Conservation (phyloP, 2,113 vertebrate species). For the Delphinus delphis region DNA sequence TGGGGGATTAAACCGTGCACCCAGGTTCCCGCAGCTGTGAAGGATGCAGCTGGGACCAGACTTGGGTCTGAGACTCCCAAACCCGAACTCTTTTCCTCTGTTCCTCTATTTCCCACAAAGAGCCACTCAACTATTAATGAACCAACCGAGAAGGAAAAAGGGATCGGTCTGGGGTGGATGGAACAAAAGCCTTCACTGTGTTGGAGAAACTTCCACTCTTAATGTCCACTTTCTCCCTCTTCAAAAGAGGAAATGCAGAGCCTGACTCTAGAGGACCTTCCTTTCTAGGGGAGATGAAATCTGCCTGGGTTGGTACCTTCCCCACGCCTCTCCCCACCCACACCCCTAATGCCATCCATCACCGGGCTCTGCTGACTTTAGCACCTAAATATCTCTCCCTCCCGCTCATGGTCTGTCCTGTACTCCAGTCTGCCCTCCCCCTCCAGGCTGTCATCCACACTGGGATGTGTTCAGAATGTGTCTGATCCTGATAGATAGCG, state of each 20-base stretch:
- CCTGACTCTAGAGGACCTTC: background rate
- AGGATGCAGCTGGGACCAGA: background rate
- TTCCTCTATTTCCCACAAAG: too few relatives aligned
- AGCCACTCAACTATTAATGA: background rate
- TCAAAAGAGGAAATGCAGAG: background rate
- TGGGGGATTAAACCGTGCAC: background rate
- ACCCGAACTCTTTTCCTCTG: accelerated
- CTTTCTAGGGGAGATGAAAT: background rate
- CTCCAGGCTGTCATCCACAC: background rate
- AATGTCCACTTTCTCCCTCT: background rate
- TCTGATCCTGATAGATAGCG: background rate
- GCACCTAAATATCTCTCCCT: background rate
- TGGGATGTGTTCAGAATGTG: background rate
- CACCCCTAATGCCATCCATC: accelerated
- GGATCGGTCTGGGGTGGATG: too few relatives aligned
- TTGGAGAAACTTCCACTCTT: background rate
- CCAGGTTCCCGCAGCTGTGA: background rate
- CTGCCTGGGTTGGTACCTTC: background rate
- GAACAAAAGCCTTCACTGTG: background rate
- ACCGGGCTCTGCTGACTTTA: background rate
- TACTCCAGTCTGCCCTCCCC: background rate
- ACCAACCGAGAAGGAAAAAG: background rate
- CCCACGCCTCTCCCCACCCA: too few relatives aligned
- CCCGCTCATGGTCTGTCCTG: background rate
- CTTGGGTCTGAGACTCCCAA: background rate